Conservation (phyloP, 1,140 invertebrate genomes). For the Camponotus pennsylvanicus region DNA sequence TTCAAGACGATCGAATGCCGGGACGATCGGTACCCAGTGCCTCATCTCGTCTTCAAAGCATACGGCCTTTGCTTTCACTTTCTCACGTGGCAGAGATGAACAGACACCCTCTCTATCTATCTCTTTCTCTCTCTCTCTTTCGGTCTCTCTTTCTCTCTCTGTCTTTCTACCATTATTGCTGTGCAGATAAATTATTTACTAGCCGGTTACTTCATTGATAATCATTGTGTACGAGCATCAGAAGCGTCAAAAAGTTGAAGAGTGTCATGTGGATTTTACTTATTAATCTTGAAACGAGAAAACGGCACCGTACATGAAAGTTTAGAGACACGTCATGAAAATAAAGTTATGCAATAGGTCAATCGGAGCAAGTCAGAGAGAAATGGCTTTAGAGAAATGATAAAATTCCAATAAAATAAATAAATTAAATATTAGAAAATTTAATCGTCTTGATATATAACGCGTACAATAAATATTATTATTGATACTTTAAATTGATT, state of each 20-base stretch:
- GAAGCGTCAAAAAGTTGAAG: slow-evolving; percentile 32
- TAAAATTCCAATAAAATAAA: neutral
- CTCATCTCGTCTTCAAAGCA: slow-evolving; percentile 60
- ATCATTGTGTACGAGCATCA: slow-evolving; percentile 39
- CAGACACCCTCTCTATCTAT: slow-evolving; percentile 17
- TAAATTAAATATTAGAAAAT: neutral
- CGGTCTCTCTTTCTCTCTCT: slow-evolving; percentile 11
- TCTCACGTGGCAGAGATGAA: slow-evolving; percentile 76
- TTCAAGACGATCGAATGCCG: slow-evolving; percentile 65
- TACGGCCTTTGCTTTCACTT: slow-evolving; percentile 77
- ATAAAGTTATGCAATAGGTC: slow-evolving; percentile 33
- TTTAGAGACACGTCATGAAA: neutral
- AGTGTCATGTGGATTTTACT: slow-evolving; percentile 14
- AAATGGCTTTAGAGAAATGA: neutral
- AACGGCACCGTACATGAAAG: neutral
- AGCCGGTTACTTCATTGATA: slow-evolving; percentile 34
- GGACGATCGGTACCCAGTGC: slow-evolving; percentile 58
- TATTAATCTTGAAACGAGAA: slow-evolving; percentile 10
- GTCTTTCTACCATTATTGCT: neutral
- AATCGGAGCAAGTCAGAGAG: neutral
- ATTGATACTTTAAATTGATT: neutral
- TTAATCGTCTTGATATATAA: neutral
- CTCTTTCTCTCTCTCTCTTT: slow-evolving; percentile 17
- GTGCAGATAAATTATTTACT: slow-evolving; percentile 43
- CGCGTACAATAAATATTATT: neutral